phyloP scores from a whole-genome alignment of 1,140 invertebrate species.

The Calosoma granatense region DNA sequence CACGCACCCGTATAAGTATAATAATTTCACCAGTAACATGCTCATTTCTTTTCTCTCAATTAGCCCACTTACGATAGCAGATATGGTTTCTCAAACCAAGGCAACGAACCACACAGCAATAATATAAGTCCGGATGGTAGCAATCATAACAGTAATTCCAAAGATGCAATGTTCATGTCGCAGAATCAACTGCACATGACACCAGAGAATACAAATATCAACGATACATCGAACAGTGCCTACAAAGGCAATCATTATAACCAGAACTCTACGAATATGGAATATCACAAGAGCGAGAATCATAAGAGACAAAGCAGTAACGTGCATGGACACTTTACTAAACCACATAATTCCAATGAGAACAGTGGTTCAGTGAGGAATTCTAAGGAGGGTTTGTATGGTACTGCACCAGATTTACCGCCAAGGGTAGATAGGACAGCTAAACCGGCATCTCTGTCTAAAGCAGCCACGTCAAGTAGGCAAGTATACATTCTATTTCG shows the following conservation, averaged over 20 bases:
- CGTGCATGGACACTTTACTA: constrained; percentile 26
- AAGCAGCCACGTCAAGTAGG: constrained; percentile 25
- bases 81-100: constrained; percentile 24
- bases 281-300: constrained; percentile 6
- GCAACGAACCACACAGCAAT: not conserved
- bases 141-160: not conserved
- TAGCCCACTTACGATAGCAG: constrained; percentile 32
- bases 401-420: constrained; percentile 63
- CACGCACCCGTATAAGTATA: too few relatives aligned
- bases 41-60: not conserved
- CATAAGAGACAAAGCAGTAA: constrained; percentile 31
- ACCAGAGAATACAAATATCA: not conserved
- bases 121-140: constrained; percentile 4
- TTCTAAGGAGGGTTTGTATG: constrained; percentile 28
- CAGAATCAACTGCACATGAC: not conserved
- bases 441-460: constrained; percentile 47
- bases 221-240: not conserved
- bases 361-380: constrained; percentile 19
- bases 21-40: not conserved
- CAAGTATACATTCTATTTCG: constrained; percentile 10
- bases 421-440: constrained; percentile 69
- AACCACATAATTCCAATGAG: constrained; percentile 26
- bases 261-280: not conserved
- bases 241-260: constrained; percentile 1
- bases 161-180: not conserved